Percentiles rank a stretch among this genome's conserved stretches.
phyloP scores from a whole-genome alignment of 2,797 vertebrate genomes.

The Pitangus sulphuratus region DNA sequence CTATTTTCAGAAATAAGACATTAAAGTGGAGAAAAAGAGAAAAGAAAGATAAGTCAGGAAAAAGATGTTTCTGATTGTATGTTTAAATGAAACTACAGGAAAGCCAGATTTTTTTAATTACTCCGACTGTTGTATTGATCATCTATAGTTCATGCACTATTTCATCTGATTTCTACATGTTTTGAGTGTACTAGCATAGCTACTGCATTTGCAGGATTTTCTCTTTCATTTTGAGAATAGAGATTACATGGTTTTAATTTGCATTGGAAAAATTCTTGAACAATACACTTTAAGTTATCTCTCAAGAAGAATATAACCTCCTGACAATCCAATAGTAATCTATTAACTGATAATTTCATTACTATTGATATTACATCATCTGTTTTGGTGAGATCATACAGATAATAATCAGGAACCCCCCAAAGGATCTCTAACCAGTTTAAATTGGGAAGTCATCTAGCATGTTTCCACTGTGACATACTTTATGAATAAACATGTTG shows the following conservation, averaged over 20 bases:
- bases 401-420: background rate
- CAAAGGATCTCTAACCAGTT: conserved; percentile 53
- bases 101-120: background rate
- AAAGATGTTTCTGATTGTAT: background rate
- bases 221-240: conserved; percentile 32
- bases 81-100: background rate
- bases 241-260: conserved; percentile 45
- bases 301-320: conserved; percentile 51
- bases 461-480: background rate
- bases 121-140: background rate
- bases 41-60: background rate
- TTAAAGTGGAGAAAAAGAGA: background rate
- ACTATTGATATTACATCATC: conserved; percentile 65
- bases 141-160: background rate
- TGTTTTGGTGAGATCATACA: conserved; percentile 55
- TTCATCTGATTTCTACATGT: background rate
- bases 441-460: conserved; percentile 36
- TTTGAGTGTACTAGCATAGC: background rate
- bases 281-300: conserved; percentile 52
- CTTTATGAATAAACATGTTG: background rate
- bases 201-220: conserved; percentile 17
- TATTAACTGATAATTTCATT: conserved; percentile 75
- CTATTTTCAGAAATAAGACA: background rate
- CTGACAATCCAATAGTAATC: conserved; percentile 69
- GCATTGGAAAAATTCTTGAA: conserved; percentile 49